These are phyloP conservation scores for Aurelia aurita complex sp. Pacific DNA, from an alignment of 30 jellyfish, hydroid and myxozoan genomes.

Conservation along the genomic window DNA sequence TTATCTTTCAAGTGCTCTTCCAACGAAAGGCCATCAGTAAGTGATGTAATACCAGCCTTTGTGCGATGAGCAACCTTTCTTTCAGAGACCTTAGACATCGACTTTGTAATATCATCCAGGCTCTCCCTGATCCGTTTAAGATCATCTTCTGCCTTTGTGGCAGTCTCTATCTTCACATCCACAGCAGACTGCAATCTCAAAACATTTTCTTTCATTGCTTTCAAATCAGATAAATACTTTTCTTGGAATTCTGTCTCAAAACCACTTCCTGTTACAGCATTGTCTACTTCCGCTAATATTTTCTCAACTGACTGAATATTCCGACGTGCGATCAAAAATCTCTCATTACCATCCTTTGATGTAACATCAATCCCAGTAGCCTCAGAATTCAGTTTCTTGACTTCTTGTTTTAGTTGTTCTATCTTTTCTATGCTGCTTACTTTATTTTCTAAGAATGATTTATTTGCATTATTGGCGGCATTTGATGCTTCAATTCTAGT, in stretches of 20 bases:
- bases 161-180: background rate
- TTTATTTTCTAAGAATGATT: background rate
- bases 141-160: background rate
- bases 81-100: no score
- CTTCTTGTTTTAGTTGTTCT: background rate
- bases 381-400: background rate
- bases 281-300: background rate
- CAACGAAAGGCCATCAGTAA: background rate
- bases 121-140: background rate
- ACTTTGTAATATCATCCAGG: no score
- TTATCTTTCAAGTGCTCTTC: slow-evolving; percentile 2
- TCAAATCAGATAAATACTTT: background rate
- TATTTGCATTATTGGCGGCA: background rate
- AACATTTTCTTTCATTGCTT: background rate
- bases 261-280: background rate
- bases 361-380: background rate
- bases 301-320: background rate
- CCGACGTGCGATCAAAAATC: background rate
- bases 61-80: no score
- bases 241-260: slow-evolving; percentile 2
- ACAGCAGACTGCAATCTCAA: background rate
- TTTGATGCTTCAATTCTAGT: background rate
- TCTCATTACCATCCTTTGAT: slow-evolving; percentile 4
- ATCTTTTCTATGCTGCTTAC: background rate
- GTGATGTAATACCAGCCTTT: no score